Percentiles rank a stretch among this genome's conserved stretches.
Conservation (phyloP, 1,140 invertebrate genomes). For the Octopus bimaculoides region DNA sequence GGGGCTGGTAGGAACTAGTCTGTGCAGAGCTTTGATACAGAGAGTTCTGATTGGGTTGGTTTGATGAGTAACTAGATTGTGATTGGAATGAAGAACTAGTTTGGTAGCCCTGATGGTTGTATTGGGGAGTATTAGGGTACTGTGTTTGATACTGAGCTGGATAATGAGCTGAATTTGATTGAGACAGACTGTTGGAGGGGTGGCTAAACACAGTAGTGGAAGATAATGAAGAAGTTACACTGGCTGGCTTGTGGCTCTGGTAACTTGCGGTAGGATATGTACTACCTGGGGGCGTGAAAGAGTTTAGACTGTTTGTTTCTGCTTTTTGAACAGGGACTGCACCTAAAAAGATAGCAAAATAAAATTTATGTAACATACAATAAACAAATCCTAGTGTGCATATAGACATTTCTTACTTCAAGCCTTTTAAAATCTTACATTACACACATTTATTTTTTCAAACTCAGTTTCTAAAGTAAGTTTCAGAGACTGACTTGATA, state of each 20-base stretch:
- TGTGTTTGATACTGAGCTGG: constrained; percentile 37
- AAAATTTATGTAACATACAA: too few species aligned
- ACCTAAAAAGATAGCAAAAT: constrained; percentile 22
- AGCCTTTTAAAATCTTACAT: too few species aligned
- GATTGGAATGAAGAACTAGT: constrained; percentile 38
- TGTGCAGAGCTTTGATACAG: constrained; percentile 29
- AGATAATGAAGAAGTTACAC: constrained; percentile 17
- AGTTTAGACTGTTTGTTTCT: constrained; percentile 9
- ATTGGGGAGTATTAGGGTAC: constrained; percentile 37
- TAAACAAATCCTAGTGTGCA: too few species aligned
- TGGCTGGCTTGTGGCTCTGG: constrained; percentile 28
- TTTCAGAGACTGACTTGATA: too few species aligned
- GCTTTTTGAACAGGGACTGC: constrained; percentile 20
- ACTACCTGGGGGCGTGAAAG: constrained; percentile 15
- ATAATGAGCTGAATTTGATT: constrained; percentile 27
- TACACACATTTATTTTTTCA: too few species aligned
- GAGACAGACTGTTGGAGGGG: constrained; percentile 20
- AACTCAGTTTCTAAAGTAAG: too few species aligned
- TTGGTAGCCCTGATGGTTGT: constrained; percentile 31
- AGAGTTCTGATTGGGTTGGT: constrained; percentile 27
- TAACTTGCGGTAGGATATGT: constrained; percentile 22
- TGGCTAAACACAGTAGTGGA: constrained; percentile 25
- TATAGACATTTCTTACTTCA: too few species aligned
- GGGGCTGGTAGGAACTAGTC: constrained; percentile 30
- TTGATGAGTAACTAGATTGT: constrained; percentile 33